Percentiles rank a stretch among this genome's conserved stretches.
Evolutionary conservation across 2,113 vertebrate species (phyloP).

Genomic region (Lepidothrix coronata): DNA sequence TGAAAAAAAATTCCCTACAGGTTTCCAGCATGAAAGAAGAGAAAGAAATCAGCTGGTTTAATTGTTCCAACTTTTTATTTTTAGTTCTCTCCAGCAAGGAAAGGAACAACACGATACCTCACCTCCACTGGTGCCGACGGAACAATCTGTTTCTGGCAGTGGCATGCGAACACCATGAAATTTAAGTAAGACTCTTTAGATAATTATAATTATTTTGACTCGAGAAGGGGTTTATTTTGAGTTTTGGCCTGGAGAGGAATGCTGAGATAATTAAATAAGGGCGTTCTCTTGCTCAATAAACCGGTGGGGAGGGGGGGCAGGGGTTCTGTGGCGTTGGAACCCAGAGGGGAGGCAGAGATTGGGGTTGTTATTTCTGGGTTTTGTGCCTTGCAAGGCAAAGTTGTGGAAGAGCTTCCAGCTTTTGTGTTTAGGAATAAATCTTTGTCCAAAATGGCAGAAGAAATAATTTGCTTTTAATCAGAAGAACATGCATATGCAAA

Average conservation of each 20-base stretch:
- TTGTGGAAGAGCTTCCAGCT: not conserved
- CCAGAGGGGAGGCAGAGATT: not conserved
- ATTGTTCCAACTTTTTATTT: conserved; percentile 39
- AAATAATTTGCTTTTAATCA: not conserved
- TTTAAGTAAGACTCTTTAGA: conserved; percentile 83
- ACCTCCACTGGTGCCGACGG: conserved; percentile 97
- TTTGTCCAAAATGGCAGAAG: not conserved
- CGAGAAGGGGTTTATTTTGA: not conserved
- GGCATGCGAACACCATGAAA: conserved; percentile 90
- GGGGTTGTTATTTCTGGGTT: not conserved
- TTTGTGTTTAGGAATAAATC: not conserved
- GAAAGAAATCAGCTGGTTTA: not conserved
- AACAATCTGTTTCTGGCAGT: conserved; percentile 98
- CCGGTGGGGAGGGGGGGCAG: not conserved
- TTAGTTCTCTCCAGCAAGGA: conserved; percentile 92
- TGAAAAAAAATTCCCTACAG: not conserved
- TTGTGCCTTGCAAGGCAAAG: not conserved
- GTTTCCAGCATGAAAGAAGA: not conserved
- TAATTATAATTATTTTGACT: not conserved
- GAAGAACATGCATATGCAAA: not conserved
- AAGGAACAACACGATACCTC: conserved; percentile 89
- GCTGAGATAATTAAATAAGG: not conserved
- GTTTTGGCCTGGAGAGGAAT: not conserved
- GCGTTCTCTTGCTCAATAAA: not conserved
- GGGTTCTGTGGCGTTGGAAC: rapidly evolving